These are phyloP conservation scores for Polietes domitor DNA, from an alignment of 2,888 invertebrate genomes.

Conservation along the genomic window DNA sequence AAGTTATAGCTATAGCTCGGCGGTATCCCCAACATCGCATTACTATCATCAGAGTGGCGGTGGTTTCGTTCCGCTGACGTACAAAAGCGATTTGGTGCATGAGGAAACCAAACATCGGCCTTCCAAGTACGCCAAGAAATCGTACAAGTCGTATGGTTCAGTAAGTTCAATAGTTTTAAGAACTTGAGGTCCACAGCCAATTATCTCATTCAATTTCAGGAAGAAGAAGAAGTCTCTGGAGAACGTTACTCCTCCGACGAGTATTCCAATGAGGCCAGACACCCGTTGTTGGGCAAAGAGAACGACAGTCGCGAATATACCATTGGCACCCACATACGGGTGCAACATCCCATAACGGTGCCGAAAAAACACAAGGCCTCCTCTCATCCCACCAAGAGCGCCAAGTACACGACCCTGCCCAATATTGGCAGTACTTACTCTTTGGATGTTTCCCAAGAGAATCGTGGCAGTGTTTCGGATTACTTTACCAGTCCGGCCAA, in stretches of 20 bases:
- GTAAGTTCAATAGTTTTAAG: conserved; percentile 70
- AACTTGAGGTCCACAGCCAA: background rate
- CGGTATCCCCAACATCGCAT: conserved; percentile 70
- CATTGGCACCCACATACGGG: conserved; percentile 78
- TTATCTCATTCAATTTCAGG: conserved; percentile 63
- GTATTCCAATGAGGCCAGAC: conserved; percentile 73
- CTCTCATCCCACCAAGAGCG: conserved; percentile 68
- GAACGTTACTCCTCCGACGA: conserved; percentile 74
- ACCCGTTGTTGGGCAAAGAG: conserved; percentile 62
- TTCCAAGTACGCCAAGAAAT: conserved; percentile 72
- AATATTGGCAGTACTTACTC: conserved; percentile 54
- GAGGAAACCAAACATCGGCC: conserved; percentile 74
- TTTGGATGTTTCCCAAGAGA: conserved; percentile 70
- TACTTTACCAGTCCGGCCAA: conserved; percentile 65
- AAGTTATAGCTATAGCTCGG: conserved; percentile 72
- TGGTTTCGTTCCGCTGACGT: conserved; percentile 68
- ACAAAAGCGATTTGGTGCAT: conserved; percentile 71
- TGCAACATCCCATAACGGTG: conserved; percentile 75
- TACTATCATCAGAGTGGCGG: conserved; percentile 53
- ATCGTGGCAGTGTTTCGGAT: conserved; percentile 63
- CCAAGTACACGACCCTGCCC: conserved; percentile 70
- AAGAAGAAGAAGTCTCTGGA: conserved; percentile 76
- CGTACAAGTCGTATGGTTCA: conserved; percentile 72
- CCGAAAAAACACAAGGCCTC: conserved; percentile 72
- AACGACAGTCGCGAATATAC: conserved; percentile 77